Base-by-base conservation (phyloP, 2,113 vertebrate species). In the Rostratula benghalensis region DNA sequence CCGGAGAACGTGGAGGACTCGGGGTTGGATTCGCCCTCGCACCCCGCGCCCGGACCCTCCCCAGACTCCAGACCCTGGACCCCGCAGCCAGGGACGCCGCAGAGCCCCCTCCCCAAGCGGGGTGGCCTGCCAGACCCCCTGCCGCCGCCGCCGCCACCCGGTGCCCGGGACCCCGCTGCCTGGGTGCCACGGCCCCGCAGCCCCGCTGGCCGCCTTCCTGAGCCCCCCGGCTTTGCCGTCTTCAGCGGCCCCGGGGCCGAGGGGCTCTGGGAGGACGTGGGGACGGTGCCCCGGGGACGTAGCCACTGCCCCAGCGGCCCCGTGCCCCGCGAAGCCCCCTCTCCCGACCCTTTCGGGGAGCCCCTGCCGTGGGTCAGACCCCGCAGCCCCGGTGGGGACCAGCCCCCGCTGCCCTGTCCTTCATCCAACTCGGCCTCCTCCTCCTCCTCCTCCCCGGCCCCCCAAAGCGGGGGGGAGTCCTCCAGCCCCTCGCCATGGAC, bases 1-100 rank as follows among this genome's bases (percentile, higher is more conserved):
- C 99, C 99, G 0, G 99, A 99, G 96, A 99, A 99, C 2, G 98
- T 99, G 19, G 99, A 99, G 83, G 99, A 99, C 96, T 99, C 99
- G 0, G 99, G 99, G 18, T 91, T 99, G 95, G 99, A 99, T 96
- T 99, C 99, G 0, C 99, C 99, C 5, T 99, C 98, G 18, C 98
- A 98, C 96, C 98, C 98, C 11, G 97, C 98, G 9, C 97, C 98
- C 0, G 99, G 98, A 4, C 99, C 98, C 30, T 99, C 98, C 30
- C 99, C 99, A 0, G 99, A 99, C 61, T 98, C 98, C 0, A 94
- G 96, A 15, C 98, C 98, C 14, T 99, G 99, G 99, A 98, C 98
- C 1, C 98, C 98, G 2, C 98, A 98, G 27, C 97, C 98, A 0
- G 89, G 93, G 60, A 97, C 97, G 1, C 97, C 97, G 1, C 98